phyloP scores from a whole-genome alignment of 2,888 invertebrate species.

The Drosophila anceps region DNA sequence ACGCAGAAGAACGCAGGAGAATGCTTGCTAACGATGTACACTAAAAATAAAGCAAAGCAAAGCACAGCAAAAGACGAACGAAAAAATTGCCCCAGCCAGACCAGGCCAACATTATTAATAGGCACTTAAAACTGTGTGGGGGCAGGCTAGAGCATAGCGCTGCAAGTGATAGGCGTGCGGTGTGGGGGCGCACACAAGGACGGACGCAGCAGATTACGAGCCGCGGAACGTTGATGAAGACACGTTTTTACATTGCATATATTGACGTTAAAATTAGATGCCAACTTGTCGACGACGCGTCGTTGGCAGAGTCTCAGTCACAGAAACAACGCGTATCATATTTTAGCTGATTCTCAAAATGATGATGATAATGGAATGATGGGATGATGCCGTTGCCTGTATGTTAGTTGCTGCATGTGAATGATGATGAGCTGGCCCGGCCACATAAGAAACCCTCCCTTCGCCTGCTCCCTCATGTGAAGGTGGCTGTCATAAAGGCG shows the following conservation, averaged over 20 bases:
- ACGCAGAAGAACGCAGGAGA: slow-evolving; percentile 52
- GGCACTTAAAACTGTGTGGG: slow-evolving; percentile 69
- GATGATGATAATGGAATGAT: slow-evolving; percentile 35
- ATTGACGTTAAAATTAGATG: slow-evolving; percentile 80
- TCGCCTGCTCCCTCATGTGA: slow-evolving; percentile 24
- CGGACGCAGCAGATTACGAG: slow-evolving; percentile 63
- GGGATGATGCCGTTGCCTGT: slow-evolving; percentile 23
- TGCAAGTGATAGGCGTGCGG: not conserved
- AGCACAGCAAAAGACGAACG: slow-evolving; percentile 29
- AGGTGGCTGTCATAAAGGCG: slow-evolving; percentile 60
- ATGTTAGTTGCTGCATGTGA: slow-evolving; percentile 24
- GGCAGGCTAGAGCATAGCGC: slow-evolving; percentile 32
- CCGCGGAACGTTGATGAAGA: slow-evolving; percentile 68
- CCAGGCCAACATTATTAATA: slow-evolving; percentile 74
- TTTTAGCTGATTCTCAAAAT: slow-evolving; percentile 63
- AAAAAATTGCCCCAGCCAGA: slow-evolving; percentile 56
- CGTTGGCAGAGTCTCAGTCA: slow-evolving; percentile 31
- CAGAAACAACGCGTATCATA: slow-evolving; percentile 74
- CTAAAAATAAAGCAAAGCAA: slow-evolving; percentile 71
- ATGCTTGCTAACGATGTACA: slow-evolving; percentile 59
- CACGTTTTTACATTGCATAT: slow-evolving; percentile 78
- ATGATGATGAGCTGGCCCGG: slow-evolving; percentile 32
- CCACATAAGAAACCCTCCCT: not conserved
- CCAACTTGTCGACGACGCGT: slow-evolving; percentile 70
- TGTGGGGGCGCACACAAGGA: slow-evolving; percentile 4